phyloP scores from a whole-genome alignment of 2,888 invertebrate genomes.

The Zootermopsis nevadensis region DNA sequence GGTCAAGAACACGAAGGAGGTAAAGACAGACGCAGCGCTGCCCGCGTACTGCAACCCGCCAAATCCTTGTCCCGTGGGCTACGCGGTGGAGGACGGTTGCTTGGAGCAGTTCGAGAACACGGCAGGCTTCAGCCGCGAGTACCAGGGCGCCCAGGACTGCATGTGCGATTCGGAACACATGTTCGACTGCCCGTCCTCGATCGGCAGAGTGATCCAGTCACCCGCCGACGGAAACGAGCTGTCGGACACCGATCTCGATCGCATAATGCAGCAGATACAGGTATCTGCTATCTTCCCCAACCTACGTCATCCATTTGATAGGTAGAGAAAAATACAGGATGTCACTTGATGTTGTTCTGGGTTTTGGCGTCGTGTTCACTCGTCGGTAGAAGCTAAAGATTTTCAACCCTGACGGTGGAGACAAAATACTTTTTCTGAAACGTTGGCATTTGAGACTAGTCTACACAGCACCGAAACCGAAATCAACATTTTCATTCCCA shows the following conservation, averaged over 20 bases:
- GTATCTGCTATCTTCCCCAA: slow-evolving; percentile 57
- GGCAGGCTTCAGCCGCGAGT: slow-evolving; percentile 79
- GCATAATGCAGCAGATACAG: slow-evolving; percentile 73
- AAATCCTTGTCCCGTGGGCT: slow-evolving; percentile 97
- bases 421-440: no score
- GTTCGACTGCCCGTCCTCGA: slow-evolving; percentile 84
- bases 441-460: no score
- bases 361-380: no score
- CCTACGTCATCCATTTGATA: no score
- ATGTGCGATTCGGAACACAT: slow-evolving; percentile 99
- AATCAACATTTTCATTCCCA: no score
- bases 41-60: slow-evolving; percentile 99
- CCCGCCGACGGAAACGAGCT: slow-evolving; percentile 58
- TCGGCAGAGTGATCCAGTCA: slow-evolving; percentile 48
- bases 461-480: no score
- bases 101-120: slow-evolving; percentile 93
- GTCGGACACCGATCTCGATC: slow-evolving; percentile 72
- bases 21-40: slow-evolving; percentile 90
- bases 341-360: no score
- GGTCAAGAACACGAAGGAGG: slow-evolving; percentile 74
- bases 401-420: no score
- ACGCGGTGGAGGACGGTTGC: slow-evolving; percentile 89
- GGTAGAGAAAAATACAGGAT: no score
- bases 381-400: no score
- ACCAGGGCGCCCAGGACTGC: slow-evolving; percentile 93